Conservation (phyloP, 2,113 vertebrate species). For the Marmota flaviventris region DNA sequence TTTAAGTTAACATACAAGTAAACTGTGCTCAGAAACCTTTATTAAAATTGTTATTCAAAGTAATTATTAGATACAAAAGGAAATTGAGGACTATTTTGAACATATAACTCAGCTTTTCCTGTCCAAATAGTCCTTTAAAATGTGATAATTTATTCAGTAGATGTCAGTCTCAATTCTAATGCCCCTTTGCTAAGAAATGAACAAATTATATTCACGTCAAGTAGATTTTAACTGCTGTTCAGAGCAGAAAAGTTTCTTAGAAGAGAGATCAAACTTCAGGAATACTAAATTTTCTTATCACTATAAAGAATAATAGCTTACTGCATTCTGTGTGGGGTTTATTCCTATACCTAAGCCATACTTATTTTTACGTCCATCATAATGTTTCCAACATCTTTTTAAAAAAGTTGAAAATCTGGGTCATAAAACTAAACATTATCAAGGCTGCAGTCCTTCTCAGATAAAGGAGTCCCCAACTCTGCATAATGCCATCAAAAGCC, state of each 20-base stretch:
- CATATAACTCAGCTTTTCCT: not conserved
- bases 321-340: not conserved
- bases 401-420: slow-evolving; percentile 49
- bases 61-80: not conserved
- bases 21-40: not conserved
- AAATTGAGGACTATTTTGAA: not conserved
- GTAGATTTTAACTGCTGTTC: slow-evolving; percentile 62
- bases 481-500: not conserved
- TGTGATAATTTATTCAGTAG: slow-evolving; percentile 58
- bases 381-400: not conserved
- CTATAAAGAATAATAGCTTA: not conserved
- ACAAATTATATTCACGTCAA: not conserved
- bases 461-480: not conserved
- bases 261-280: not conserved
- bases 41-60: not conserved
- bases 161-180: slow-evolving; percentile 60
- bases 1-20: not conserved
- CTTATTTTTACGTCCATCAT: slow-evolving; percentile 41
- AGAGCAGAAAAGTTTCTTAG: slow-evolving; percentile 61
- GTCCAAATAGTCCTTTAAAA: not conserved
- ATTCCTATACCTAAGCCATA: not conserved
- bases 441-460: not conserved
- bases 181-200: slow-evolving; percentile 53
- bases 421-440: slow-evolving; percentile 56
- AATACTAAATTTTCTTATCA: slow-evolving; percentile 22